Conservation (phyloP, 2,113 vertebrate genomes). For the Poeciliopsis turrubarensis region DNA sequence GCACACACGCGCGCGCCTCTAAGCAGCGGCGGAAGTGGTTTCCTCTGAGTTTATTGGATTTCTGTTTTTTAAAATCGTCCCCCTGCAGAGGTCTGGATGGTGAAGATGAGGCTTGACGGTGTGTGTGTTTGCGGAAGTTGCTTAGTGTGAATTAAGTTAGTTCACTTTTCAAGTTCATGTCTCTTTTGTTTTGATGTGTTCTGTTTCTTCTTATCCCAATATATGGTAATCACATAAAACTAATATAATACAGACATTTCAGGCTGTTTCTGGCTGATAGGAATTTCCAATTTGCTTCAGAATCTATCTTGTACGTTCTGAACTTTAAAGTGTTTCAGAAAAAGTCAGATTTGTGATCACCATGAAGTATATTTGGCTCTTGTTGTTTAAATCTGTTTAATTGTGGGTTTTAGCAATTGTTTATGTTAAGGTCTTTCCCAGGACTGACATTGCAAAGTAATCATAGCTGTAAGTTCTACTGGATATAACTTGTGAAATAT, state of each 20-base stretch:
- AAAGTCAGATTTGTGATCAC: too few relatives aligned
- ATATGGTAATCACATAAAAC: not conserved
- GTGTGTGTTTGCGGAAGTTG: conserved; percentile 22
- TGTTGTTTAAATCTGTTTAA: too few relatives aligned
- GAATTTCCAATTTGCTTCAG: not conserved
- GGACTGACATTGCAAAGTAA: too few relatives aligned
- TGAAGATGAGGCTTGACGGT: conserved; percentile 33
- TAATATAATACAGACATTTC: not conserved
- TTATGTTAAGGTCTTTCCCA: too few relatives aligned
- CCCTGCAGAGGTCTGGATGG: conserved; percentile 49
- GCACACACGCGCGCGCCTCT: not conserved
- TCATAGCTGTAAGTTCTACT: too few relatives aligned
- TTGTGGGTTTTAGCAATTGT: too few relatives aligned
- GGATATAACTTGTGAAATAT: too few relatives aligned
- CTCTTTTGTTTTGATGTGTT: not conserved
- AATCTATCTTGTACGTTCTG: not conserved
- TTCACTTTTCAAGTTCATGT: conserved; percentile 11
- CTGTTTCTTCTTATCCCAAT: not conserved
- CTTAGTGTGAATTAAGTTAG: conserved; percentile 18
- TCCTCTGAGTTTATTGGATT: conserved; percentile 63
- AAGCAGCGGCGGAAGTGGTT: conserved; percentile 66
- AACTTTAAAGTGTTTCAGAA: too few relatives aligned
- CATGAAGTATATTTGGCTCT: too few relatives aligned
- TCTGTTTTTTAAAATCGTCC: conserved; percentile 30
- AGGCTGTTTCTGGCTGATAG: not conserved